Base-by-base conservation (phyloP, 1,140 invertebrate species). In the Frieseomelitta varia region DNA sequence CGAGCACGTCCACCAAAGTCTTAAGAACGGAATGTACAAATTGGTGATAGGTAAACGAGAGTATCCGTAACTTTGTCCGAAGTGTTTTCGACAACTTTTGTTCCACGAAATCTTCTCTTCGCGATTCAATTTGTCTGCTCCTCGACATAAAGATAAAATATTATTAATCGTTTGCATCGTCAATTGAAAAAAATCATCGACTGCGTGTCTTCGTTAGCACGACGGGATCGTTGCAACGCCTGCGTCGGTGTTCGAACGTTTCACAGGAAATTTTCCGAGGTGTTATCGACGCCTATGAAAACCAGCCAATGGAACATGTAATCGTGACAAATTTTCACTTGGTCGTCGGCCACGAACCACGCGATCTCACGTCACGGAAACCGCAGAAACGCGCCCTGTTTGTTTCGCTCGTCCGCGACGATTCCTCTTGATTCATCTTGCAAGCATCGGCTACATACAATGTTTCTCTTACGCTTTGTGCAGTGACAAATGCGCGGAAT, bases 401-500 rank as follows among this genome's bases (percentile, higher is more conserved):
- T 14, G 34, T 58, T 47, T 3, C 2, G 6, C 53, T 47, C 27
- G 72, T 55, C 68, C 73, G 73, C 74, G 19, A 55, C 27, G 47
- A n/a, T 19, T 39, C 61, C 17, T 55, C 58, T 10, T 47, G 39
- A 47, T 47, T 47, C 39, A 17, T 56, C 3, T 55, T 47, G 47
- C 67, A 56, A 24, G 34, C 19, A 6, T 30, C 61, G 21, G 76
- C 24, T 69, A 78, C 47, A 79, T 47, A 47, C 39, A 47, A 30
- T 63, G 27, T 17, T 76, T 80, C 21, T 68, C 74, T 85, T 75
- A 79, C 55, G 55, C 65, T 84, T 76, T 84, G 39, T 75, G 56
- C 78, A 90, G 82, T 81, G 83, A 80, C 88, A 86, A 89, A 93
- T 93, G 92, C 87, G 73, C 72, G 79, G 71, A 91, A 83, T 84